Base-by-base conservation (phyloP, 2,888 invertebrate species). In the Drosophila rubida region DNA sequence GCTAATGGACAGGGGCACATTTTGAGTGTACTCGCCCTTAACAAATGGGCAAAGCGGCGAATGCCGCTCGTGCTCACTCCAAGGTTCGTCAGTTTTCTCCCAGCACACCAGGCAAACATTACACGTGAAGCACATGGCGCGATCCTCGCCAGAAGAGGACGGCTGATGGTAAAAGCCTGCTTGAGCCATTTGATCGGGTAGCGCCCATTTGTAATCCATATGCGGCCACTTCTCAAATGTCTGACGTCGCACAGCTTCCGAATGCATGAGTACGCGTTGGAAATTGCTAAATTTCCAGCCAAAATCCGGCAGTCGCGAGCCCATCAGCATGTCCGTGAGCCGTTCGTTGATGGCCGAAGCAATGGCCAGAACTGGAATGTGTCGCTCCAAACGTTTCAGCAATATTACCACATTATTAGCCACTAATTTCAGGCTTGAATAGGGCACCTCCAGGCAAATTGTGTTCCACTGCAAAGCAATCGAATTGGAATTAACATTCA, bases 141-240 rank as follows among this genome's bases (percentile, higher is more conserved):
- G 94, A 92, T 98, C 98, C 90, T 98, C 97, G 3, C 97, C 97
- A 25, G 95, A 95, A 2, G 95, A 94, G 57, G 97, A 96, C 0
- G 98, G 98, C 91, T 98, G 97, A 92, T 98, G 97, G 93, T 97
- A 98, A 92, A 98, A 98, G 13, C 98, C 98, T 1, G 98, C 98
- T 91, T 98, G 97, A 4, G 98, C 98, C 98, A 98, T 98, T 90
- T 97, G 97, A 82, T 97, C 97, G 0, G 98, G 98, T 62, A 98
- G 91, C 4, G 98, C 98, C 98, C 98, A 98, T 92, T 98, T 98
- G 93, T 98, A 98, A 92, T 97, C 97, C 97, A 97, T 97, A 90
- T 98, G 98, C 2, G 98, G 98, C 98, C 98, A 98, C 89, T 96
- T 95, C 75, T 95, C 95, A 92, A 98, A 98, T 0, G 98, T 98